Percentiles rank a stretch among this genome's conserved stretches.
These are phyloP conservation scores for Clarias batrachus DNA, from an alignment of 2,113 vertebrate species.

Conservation along the genomic window DNA sequence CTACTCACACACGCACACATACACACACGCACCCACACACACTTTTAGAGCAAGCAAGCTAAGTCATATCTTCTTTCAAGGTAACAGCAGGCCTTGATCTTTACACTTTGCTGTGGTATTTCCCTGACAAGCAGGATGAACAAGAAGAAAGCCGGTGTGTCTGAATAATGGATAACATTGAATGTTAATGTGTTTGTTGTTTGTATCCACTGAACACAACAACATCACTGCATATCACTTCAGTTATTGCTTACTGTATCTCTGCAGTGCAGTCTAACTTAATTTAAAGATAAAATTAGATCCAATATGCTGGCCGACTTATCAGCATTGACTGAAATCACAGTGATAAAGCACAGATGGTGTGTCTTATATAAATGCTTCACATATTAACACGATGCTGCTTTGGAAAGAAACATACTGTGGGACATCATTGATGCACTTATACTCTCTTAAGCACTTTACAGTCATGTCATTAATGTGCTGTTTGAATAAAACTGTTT, in stretches of 20 bases:
- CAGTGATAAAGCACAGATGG: neutral
- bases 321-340: neutral
- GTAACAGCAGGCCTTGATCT: slow-evolving; percentile 38
- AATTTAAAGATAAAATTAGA: neutral
- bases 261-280: neutral
- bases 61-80: slow-evolving; percentile 19
- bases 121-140: slow-evolving; percentile 26
- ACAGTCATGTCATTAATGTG: neutral
- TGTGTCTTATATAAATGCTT: neutral
- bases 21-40: slow-evolving; percentile 14
- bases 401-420: neutral
- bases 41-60: neutral
- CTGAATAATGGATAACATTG: slow-evolving; percentile 14
- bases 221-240: neutral
- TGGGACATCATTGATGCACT: neutral
- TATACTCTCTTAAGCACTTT: neutral
- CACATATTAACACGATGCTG: neutral
- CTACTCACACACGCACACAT: slow-evolving; percentile 21
- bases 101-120: slow-evolving; percentile 20
- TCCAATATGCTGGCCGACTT: neutral
- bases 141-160: slow-evolving; percentile 14
- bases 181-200: slow-evolving; percentile 11
- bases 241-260: neutral
- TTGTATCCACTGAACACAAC: neutral
- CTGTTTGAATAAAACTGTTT: neutral